Conservation (phyloP, 2,113 vertebrate genomes). For the Hystrix brachyura region DNA sequence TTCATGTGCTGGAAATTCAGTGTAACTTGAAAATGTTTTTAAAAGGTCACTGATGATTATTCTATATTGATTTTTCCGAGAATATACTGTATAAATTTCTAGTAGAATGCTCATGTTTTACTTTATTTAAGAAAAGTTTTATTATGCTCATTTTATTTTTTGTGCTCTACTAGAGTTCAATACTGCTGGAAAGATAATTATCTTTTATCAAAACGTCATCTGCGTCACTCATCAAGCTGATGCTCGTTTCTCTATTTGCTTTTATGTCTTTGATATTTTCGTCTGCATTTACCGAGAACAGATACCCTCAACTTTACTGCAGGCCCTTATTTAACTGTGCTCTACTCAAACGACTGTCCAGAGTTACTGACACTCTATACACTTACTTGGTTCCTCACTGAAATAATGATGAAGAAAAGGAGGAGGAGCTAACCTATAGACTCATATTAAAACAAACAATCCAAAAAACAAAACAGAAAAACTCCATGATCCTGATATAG, state of each 20-base stretch:
- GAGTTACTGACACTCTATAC: neutral
- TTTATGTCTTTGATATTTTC: slow-evolving; percentile 39
- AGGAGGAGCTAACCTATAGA: neutral
- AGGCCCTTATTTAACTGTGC: neutral
- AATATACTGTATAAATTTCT: neutral
- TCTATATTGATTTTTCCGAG: neutral
- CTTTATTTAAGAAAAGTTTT: neutral
- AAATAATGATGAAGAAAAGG: slow-evolving; percentile 16
- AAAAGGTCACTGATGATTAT: neutral
- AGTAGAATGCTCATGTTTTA: neutral
- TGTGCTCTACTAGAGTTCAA: neutral
- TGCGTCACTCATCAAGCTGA: rapidly evolving
- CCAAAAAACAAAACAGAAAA: neutral
- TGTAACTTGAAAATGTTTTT: neutral
- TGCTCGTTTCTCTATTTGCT: neutral
- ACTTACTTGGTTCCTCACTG: neutral
- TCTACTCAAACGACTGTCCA: neutral
- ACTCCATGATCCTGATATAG: neutral
- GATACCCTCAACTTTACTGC: neutral
- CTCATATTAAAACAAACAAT: neutral
- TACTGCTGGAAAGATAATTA: neutral
- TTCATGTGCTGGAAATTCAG: neutral
- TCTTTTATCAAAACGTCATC: neutral
- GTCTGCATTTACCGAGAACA: neutral
- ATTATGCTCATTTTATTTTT: neutral